Evolutionary conservation across 2,888 invertebrate species (phyloP), one percentile per base, ranked within the genome.

Genomic region (Acanthosepion lycidas): DNA sequence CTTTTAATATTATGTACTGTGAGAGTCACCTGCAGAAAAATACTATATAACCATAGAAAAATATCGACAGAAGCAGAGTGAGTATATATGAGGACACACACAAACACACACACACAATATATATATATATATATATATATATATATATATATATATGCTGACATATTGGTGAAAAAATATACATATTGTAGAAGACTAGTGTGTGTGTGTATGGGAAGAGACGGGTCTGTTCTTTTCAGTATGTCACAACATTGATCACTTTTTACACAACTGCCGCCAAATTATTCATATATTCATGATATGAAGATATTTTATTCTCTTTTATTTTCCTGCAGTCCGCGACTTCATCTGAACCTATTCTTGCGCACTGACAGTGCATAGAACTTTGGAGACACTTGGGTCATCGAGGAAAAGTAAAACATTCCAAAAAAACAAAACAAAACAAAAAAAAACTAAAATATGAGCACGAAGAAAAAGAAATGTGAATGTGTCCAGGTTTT

Each of bases 201-300:
- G 28, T n/a, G n/a, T n/a, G 8, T 3, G 3, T 78, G n/a, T n/a
- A n/a, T n/a, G n/a, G n/a, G 8, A 12, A 18, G 28, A 12, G 12
- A n/a, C n/a, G 15, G 15, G 6, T 9, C 23, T 26, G 26, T 8
- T 53, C 15, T 15, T 53, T 20, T n/a, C n/a, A 28, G n/a, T n/a
- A 78, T 12, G n/a, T 78, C 12, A 28, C n/a, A 78, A 28, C 8
- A 78, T 33, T n/a, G 18, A n/a, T 33, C 78, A n/a, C n/a, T 78
- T 78, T 78, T 78, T 78, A 33, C 15, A 23, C 23, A n/a, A n/a
- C 18, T 78, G 9, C 78, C 12, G n/a, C 78, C 78, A 78, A 78
- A 78, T 78, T 78, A 78, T 78, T 78, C 78, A 78, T 78, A 78
- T 78, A 78, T 78, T 78, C 78, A 78, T n/a, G 78, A 78, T 78